Evolutionary conservation across 2,888 invertebrate genomes (phyloP).

Genomic region (Drosophila robusta): DNA sequence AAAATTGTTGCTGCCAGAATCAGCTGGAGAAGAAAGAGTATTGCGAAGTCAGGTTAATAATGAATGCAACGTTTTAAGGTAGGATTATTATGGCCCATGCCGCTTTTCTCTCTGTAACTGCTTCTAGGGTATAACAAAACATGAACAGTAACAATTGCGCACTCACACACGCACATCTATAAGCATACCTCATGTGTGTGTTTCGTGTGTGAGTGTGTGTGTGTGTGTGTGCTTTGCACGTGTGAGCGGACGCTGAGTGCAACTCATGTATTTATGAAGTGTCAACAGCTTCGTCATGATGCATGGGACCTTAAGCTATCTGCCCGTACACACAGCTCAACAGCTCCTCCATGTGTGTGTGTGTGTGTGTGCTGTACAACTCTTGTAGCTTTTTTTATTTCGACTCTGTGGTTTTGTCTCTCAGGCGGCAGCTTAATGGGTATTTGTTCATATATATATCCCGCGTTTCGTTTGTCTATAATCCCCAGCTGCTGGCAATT

Average conservation of each 20-base stretch:
- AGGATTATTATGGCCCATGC: neutral
- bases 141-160: constrained; percentile 61
- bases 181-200: constrained; percentile 12
- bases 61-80: neutral
- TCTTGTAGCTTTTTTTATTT: constrained; percentile 20
- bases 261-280: constrained; percentile 79
- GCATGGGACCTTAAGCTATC: constrained; percentile 72
- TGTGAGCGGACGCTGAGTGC: constrained; percentile 57
- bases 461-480: constrained; percentile 14
- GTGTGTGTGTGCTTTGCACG: constrained; percentile 17
- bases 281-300: constrained; percentile 78
- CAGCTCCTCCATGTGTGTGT: constrained; percentile 10
- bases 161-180: constrained; percentile 8
- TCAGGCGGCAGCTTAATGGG: constrained; percentile 49
- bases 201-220: constrained; percentile 22
- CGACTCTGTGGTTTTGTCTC: constrained; percentile 24
- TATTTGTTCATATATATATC: constrained; percentile 45
- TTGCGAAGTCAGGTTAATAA: neutral
- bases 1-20: too few relatives aligned
- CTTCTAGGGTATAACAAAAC: constrained; percentile 47
- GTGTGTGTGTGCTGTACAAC: constrained; percentile 10
- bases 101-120: neutral
- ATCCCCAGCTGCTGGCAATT: constrained; percentile 28
- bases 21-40: neutral
- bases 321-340: constrained; percentile 32